A percentile compares a stretch with the other conserved stretches of the same genome.
Conservation (phyloP, 2,888 invertebrate species). For the Vandiemenella viatica region DNA sequence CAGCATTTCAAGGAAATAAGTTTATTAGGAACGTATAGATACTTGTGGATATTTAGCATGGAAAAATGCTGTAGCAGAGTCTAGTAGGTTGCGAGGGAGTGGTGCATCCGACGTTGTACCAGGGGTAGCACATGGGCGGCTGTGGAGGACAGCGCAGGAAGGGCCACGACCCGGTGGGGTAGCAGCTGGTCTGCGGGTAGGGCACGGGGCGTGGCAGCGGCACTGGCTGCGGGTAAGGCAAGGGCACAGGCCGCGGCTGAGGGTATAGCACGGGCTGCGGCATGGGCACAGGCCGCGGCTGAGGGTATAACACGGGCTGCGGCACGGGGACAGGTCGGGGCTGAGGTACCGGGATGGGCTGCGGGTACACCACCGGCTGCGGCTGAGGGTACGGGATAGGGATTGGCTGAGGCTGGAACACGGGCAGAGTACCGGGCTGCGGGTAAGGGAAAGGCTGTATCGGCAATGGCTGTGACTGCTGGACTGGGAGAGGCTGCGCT, state of each 20-base stretch:
- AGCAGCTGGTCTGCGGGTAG: not conserved
- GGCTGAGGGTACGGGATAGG: not conserved
- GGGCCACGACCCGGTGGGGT: no score
- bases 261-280: not conserved
- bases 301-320: not conserved
- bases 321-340: not conserved
- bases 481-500: not conserved
- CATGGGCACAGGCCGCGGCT: not conserved
- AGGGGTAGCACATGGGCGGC: no score
- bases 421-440: not conserved
- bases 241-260: not conserved
- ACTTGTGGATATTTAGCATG: no score
- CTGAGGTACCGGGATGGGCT: not conserved
- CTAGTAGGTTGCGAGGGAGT: no score
- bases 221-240: not conserved
- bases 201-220: not conserved
- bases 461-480: not conserved
- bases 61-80: no score
- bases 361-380: not conserved
- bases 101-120: no score
- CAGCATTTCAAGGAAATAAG: no score
- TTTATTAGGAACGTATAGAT: no score
- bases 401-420: not conserved
- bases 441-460: not conserved
- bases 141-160: no score